Conservation (phyloP, 2,113 vertebrate genomes). For the Clinocottus analis region DNA sequence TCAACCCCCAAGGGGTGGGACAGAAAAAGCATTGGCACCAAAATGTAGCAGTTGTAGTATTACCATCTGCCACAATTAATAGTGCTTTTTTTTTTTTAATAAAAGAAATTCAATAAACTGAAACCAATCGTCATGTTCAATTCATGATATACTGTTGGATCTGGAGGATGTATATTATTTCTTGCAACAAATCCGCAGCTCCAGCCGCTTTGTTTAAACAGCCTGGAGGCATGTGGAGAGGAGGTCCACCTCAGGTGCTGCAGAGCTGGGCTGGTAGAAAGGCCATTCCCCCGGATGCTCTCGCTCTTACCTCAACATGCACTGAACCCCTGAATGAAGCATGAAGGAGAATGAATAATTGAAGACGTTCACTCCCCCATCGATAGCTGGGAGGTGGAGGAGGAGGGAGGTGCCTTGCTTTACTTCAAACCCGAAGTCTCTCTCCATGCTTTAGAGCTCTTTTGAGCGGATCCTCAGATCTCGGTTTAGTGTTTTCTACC, state of each 20-base stretch:
- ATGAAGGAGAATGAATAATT: slow-evolving; percentile 80
- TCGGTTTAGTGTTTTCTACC: slow-evolving; percentile 22
- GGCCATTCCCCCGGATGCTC: slow-evolving; percentile 57
- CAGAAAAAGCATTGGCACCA: slow-evolving; percentile 59
- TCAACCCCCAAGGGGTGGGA: slow-evolving; percentile 44
- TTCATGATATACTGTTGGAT: slow-evolving; percentile 10
- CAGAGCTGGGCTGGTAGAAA: slow-evolving; percentile 61
- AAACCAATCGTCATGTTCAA: slow-evolving; percentile 36
- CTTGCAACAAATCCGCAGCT: slow-evolving; percentile 30
- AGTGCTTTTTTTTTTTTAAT: slow-evolving; percentile 29
- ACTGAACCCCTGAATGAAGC: slow-evolving; percentile 75
- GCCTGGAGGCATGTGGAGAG: slow-evolving; percentile 62
- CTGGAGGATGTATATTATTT: slow-evolving; percentile 35
- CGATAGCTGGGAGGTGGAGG: slow-evolving; percentile 72
- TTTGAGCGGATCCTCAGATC: slow-evolving; percentile 46
- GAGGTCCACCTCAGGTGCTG: slow-evolving; percentile 64
- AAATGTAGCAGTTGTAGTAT: slow-evolving; percentile 56
- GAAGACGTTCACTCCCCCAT: slow-evolving; percentile 66
- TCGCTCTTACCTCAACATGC: slow-evolving; percentile 75
- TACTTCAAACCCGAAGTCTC: slow-evolving; percentile 49
- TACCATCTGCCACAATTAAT: slow-evolving; percentile 61
- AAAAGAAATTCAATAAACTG: slow-evolving; percentile 39
- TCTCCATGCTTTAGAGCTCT: slow-evolving; percentile 47
- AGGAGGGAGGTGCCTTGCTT: slow-evolving; percentile 72
- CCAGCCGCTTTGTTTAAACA: slow-evolving; percentile 44